phyloP scores from a whole-genome alignment of 1,140 invertebrate genomes.

The Goniozus legneri region DNA sequence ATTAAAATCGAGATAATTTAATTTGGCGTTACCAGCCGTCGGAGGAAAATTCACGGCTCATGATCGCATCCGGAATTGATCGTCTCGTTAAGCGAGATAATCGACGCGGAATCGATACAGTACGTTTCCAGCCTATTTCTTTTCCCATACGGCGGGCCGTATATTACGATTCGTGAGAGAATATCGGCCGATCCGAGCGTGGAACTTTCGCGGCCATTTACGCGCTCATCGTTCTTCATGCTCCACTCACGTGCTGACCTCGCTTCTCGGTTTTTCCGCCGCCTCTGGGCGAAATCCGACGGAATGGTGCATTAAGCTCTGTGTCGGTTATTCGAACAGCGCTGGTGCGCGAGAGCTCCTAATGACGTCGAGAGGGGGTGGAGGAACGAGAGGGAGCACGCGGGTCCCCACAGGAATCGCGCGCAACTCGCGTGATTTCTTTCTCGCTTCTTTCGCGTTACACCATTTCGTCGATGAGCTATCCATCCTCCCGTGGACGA shows the following conservation, averaged over 20 bases:
- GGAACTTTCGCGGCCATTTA: conserved; percentile 29
- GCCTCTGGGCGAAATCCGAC: conserved; percentile 32
- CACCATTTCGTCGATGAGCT: conserved; percentile 28
- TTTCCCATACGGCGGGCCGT: too few relatives aligned
- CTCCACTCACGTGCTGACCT: conserved; percentile 36
- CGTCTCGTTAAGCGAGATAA: too few relatives aligned
- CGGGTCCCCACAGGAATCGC: conserved; percentile 41
- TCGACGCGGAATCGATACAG: too few relatives aligned
- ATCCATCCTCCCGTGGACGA: conserved; percentile 33
- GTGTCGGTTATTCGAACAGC: conserved; percentile 39
- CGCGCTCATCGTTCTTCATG: conserved; percentile 24
- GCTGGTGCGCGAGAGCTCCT: too few relatives aligned
- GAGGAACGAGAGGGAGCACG: too few relatives aligned
- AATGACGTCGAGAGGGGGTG: too few relatives aligned
- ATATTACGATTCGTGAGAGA: background rate
- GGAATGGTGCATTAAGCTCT: conserved; percentile 38
- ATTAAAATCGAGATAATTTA: too few relatives aligned
- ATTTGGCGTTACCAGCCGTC: too few relatives aligned
- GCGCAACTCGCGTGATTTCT: conserved; percentile 41
- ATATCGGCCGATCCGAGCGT: conserved; percentile 19
- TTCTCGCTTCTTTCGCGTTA: conserved; percentile 33
- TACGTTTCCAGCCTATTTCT: too few relatives aligned
- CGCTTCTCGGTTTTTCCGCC: conserved; percentile 36
- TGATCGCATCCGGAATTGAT: too few relatives aligned
- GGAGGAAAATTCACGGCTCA: too few relatives aligned